Evolutionary conservation across 2,113 vertebrate species (phyloP).

Genomic region (Labeo rohita): DNA sequence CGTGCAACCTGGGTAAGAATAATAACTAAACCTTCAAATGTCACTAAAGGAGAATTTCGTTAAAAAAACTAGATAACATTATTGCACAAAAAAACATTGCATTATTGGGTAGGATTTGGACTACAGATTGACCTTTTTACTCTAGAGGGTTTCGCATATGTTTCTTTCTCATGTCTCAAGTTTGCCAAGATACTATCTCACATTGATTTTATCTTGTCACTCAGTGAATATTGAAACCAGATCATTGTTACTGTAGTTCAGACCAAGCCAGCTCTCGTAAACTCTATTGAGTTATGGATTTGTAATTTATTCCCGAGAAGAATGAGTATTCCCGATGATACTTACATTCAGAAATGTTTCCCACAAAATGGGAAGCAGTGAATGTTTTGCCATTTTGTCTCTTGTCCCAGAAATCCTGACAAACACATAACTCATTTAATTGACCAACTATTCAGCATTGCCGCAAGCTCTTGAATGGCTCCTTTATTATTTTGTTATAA

Average conservation of each 20-base stretch:
- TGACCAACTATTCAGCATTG: neutral
- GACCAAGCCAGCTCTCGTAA: constrained; percentile 9
- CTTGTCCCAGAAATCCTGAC: constrained; percentile 28
- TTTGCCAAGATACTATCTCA: constrained; percentile 20
- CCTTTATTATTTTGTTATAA: neutral
- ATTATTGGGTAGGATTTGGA: neutral
- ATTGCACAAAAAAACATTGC: neutral
- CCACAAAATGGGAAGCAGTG: constrained; percentile 3
- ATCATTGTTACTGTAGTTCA: constrained; percentile 20
- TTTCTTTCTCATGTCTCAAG: neutral
- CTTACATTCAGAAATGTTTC: constrained; percentile 36
- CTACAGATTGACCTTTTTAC: neutral
- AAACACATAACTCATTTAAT: constrained; percentile 32
- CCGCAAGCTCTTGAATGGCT: neutral
- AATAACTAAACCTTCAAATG: neutral
- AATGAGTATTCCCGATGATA: constrained; percentile 45
- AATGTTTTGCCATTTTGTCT: constrained; percentile 1
- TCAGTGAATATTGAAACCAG: constrained; percentile 33
- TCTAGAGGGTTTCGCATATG: neutral
- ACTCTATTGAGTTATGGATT: neutral
- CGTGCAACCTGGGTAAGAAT: constrained; percentile 95
- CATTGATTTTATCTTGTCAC: constrained; percentile 36
- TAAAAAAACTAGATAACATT: neutral
- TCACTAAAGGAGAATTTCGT: neutral
- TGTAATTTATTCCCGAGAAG: constrained; percentile 24